phyloP scores from a whole-genome alignment of 2,888 invertebrate species.

The Lottia gigantea region DNA sequence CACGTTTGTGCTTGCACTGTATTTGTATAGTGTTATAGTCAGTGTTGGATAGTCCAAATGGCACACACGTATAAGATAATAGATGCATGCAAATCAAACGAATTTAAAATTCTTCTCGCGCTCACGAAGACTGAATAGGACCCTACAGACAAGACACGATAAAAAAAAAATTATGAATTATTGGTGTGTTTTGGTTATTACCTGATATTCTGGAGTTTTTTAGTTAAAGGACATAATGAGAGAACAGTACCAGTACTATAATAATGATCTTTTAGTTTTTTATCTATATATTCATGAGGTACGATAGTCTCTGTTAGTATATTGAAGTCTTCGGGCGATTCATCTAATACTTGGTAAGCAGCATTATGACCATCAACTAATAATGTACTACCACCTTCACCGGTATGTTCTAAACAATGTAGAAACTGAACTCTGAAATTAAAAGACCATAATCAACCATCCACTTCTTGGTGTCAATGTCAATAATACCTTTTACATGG shows the following conservation, averaged over 20 bases:
- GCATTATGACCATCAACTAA: constrained; percentile 81
- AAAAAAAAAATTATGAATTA: no score
- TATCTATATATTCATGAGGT: constrained; percentile 74
- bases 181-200: constrained; percentile 8
- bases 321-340: constrained; percentile 73
- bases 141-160: no score
- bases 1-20: no score
- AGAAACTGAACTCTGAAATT: constrained; percentile 71
- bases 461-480: no score
- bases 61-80: no score
- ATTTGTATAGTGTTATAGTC: no score
- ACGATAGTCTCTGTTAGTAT: constrained; percentile 73
- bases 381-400: constrained; percentile 79
- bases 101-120: no score
- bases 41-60: no score
- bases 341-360: constrained; percentile 72
- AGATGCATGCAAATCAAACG: no score
- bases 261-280: constrained; percentile 26
- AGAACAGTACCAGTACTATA: constrained; percentile 41
- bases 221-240: constrained; percentile 68
- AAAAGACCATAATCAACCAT: not conserved
- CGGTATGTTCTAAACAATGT: constrained; percentile 73
- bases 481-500: no score
- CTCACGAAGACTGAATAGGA: no score
- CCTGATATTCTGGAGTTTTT: constrained; percentile 74